Evolutionary conservation across 2,113 vertebrate genomes (phyloP).

Genomic region (Cromileptes altivelis): DNA sequence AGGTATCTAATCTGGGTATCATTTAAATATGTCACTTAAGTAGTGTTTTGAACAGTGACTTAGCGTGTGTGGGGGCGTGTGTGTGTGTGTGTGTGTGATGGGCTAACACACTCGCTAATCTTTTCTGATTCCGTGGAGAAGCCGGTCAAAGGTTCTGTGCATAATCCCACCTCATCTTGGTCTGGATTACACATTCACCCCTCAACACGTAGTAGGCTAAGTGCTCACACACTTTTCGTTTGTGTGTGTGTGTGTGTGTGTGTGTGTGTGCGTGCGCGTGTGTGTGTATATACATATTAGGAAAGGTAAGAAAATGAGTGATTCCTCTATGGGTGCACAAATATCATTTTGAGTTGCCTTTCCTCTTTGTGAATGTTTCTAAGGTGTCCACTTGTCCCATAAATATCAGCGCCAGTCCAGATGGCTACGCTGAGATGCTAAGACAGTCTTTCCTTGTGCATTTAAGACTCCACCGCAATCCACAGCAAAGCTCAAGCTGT

Average conservation of each 20-base stretch:
- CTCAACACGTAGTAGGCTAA: constrained; percentile 35
- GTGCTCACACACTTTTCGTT: constrained; percentile 24
- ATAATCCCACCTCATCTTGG: constrained; percentile 77
- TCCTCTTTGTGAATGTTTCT: not conserved
- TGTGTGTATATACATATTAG: not conserved
- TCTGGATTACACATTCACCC: constrained; percentile 70
- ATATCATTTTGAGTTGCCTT: not conserved
- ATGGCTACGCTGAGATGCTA: constrained; percentile 28
- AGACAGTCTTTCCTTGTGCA: constrained; percentile 17
- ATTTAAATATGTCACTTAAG: constrained; percentile 54
- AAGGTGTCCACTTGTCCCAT: not conserved
- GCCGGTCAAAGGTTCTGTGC: constrained; percentile 78
- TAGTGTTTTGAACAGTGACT: constrained; percentile 53
- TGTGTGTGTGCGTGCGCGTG: not conserved
- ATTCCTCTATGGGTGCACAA: not conserved
- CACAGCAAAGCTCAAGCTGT: constrained; percentile 43
- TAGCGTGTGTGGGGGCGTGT: not conserved
- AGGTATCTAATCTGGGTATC: constrained; percentile 55
- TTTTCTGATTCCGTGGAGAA: constrained; percentile 89
- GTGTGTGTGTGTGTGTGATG: constrained; percentile 7
- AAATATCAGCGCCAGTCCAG: constrained; percentile 28
- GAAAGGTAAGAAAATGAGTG: not conserved
- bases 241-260: constrained; percentile 22
- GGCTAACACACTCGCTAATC: constrained; percentile 66
- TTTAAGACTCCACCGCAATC: constrained; percentile 40